phyloP scores from a whole-genome alignment of 2,113 vertebrate genomes.

The Pachyramphus minor region DNA sequence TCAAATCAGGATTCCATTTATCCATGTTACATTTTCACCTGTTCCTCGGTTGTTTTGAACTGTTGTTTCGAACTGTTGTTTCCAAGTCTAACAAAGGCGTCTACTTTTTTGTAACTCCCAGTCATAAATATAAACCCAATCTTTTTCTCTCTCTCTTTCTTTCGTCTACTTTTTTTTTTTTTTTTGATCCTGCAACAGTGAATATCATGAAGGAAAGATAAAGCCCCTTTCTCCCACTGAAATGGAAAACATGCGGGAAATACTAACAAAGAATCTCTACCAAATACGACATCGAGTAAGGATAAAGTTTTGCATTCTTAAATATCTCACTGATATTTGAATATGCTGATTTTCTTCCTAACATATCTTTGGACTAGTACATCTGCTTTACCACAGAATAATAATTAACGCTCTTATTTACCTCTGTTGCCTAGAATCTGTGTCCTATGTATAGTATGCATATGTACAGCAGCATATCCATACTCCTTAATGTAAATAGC shows the following conservation, averaged over 20 bases:
- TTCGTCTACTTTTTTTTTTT: not conserved
- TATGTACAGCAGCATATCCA: not conserved
- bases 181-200: slow-evolving; percentile 54
- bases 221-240: slow-evolving; percentile 80
- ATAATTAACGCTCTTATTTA: not conserved
- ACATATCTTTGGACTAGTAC: not conserved
- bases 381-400: not conserved
- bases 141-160: not conserved
- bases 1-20: not conserved
- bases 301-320: not conserved
- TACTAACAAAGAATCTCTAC: slow-evolving; percentile 96
- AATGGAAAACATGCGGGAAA: slow-evolving; percentile 88
- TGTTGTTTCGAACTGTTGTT: not conserved
- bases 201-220: slow-evolving; percentile 76
- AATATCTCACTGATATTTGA: not conserved
- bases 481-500: not conserved
- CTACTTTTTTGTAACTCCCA: not conserved
- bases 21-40: not conserved
- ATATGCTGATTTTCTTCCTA: not conserved
- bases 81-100: not conserved
- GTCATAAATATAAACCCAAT: not conserved
- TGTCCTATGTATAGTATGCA: not conserved
- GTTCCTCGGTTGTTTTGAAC: not conserved
- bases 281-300: slow-evolving; percentile 92
- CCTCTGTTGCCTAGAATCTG: not conserved